phyloP scores from a whole-genome alignment of 2,113 vertebrate species.

The Cathartes aura region DNA sequence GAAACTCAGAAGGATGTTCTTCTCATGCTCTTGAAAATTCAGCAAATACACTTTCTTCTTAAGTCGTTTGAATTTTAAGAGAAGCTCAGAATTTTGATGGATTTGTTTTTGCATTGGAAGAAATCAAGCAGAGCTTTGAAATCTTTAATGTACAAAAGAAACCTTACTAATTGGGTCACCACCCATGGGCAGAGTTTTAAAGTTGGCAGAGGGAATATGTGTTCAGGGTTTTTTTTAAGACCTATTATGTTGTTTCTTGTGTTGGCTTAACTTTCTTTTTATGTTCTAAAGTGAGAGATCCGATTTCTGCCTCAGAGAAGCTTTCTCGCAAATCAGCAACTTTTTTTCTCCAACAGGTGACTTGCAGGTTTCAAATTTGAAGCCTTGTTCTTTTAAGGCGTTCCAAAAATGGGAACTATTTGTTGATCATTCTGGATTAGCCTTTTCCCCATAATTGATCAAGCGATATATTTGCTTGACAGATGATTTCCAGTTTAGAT shows the following conservation, averaged over 20 bases:
- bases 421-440: background rate
- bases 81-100: background rate
- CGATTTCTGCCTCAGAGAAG: background rate
- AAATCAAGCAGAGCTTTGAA: background rate
- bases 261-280: background rate
- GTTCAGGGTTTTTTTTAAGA: background rate
- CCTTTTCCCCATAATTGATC: background rate
- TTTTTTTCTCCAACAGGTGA: background rate
- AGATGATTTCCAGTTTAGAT: background rate
- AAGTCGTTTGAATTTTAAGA: background rate
- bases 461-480: background rate
- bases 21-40: background rate
- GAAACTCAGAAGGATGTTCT: background rate
- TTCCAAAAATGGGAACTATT: background rate
- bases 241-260: background rate
- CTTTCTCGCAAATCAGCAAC: background rate
- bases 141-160: background rate
- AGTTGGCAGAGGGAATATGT: background rate
- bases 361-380: background rate
- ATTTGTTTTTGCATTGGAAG: background rate
- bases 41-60: background rate
- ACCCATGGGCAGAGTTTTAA: background rate
- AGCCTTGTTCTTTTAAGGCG: background rate
- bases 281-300: background rate
- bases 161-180: background rate